Base-by-base conservation (phyloP, 2,113 vertebrate genomes). In the Indri indri region DNA sequence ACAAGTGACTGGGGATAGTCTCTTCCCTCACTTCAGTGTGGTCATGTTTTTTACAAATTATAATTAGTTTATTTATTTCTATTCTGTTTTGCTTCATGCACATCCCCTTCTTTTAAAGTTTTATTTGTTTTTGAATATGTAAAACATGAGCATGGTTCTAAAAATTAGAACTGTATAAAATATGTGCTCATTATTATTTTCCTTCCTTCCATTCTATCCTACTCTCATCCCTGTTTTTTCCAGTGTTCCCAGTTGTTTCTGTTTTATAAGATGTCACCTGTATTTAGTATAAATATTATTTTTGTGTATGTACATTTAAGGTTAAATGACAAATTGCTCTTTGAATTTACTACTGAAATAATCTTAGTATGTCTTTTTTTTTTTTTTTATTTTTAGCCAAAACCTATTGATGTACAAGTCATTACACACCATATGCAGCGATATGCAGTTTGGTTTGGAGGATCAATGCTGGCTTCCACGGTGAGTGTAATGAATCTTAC, bases 361-460 rank as follows among this genome's bases (percentile, higher is more conserved):
- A 14, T 89, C 52, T 97, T 66, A 13, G 13, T 77, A 5, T 95
- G 92, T 73, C 22, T 66, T 88, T 95, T 76, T 88, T 17, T 96
- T 88, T 95, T 77, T 88, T 17, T 96, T 57, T 22, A 87, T 95
- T 77, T 88, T 16, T 96, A 99, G 99, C 99, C 99, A 14, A 99
- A 99, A 98, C 99, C 99, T 88, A 99, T 99, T 86, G 99, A 99
- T 84, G 99, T 99, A 61, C 99, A 99, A 96, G 99, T 99, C 83
- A 99, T 99, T 92, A 99, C 99, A 52, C 99, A 99, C 98, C 99
- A 99, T 97, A 99, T 99, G 99, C 99, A 99, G 97, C 99, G 99
- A 99, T 99, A 99, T 0, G 99, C 99, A 4, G 99, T 99, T 97
- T 99, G 99, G 99, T 99, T 99, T 96, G 99, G 99, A 98, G 99